Base-by-base conservation (phyloP, 2,888 invertebrate species). In the Agrenia bidenticulata region DNA sequence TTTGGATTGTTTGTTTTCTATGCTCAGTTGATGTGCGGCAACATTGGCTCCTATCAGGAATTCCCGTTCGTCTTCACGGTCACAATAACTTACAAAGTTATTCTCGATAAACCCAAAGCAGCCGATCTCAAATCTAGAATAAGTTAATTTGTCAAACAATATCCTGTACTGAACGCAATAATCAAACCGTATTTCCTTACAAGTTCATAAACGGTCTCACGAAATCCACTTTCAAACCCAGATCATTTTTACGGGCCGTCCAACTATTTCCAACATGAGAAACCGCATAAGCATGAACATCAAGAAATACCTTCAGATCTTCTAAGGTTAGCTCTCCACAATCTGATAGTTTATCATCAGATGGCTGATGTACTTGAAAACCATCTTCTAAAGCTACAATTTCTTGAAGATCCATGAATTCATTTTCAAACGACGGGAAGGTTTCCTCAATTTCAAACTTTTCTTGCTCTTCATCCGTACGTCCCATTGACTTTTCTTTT, bases 401-500 rank as follows among this genome's bases (percentile, higher is more conserved):
- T 17, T 67, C 42, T 39, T 54, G 53, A 37, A 72, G 64, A 41
- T 74, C 74, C 9, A 62, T 51, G 42, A 73, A 74, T 21, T 72
- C 76, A 15, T 51, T 49, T 32, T 66, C 58, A 64, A 72, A 77
- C 42, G 67, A 67, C 2, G 77, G 77, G 58, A 76, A 77, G 41
- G 66, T 64, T 60, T 70, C 63, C 19, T 58, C 61, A 32, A 73
- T 60, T 45, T 74, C 72, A 51, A 66, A 63, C 27, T 63, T 62
- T 56, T 72, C 69, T 61, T 76, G 70, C 64, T 75, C 76, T 56
- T 72, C 72, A 24, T 74, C 73, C n/a, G 69, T 50, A 13, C 23
- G 50, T 23, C 65, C 70, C 63, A 69, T 50, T 45, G 49, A 66
- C 56, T 65, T 61, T 27, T 75, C 74, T 27, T 65, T 69, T 23